Evolutionary conservation across 2,888 invertebrate species (phyloP).

Genomic region (Callimorpha dominula): DNA sequence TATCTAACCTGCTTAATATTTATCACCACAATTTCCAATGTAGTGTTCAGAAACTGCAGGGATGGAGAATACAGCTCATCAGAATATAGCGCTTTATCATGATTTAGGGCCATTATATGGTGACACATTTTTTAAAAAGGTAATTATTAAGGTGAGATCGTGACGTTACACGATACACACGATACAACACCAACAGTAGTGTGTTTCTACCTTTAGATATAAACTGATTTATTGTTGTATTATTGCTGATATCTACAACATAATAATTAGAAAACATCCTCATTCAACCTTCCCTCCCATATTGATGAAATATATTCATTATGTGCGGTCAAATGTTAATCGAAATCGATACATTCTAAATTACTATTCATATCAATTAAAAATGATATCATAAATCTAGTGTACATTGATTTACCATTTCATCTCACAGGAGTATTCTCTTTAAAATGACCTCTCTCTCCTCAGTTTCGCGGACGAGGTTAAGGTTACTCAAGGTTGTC

Average conservation of each 20-base stretch:
- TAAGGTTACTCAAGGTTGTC: constrained; percentile 37
- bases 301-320: constrained; percentile 6
- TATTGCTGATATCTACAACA: neutral
- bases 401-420: neutral
- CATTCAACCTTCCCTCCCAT: neutral
- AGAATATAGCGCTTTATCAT: too few relatives aligned
- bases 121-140: too few relatives aligned
- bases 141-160: too few relatives aligned
- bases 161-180: too few relatives aligned
- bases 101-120: too few relatives aligned
- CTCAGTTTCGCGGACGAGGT: constrained; percentile 6
- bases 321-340: constrained; percentile 24
- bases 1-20: too few relatives aligned
- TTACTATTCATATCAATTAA: constrained; percentile 12
- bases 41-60: too few relatives aligned
- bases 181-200: too few relatives aligned
- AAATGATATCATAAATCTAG: constrained; percentile 13
- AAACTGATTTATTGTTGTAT: neutral
- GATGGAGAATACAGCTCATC: too few relatives aligned
- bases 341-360: constrained; percentile 14
- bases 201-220: too few relatives aligned
- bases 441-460: constrained; percentile 15
- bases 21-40: too few relatives aligned
- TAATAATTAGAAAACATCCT: neutral
- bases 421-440: constrained; percentile 2